A percentile compares a stretch with the other conserved stretches of the same genome.
Evolutionary conservation across 2,888 invertebrate species (phyloP).

Genomic region (Drosophila nr. perissopoda): DNA sequence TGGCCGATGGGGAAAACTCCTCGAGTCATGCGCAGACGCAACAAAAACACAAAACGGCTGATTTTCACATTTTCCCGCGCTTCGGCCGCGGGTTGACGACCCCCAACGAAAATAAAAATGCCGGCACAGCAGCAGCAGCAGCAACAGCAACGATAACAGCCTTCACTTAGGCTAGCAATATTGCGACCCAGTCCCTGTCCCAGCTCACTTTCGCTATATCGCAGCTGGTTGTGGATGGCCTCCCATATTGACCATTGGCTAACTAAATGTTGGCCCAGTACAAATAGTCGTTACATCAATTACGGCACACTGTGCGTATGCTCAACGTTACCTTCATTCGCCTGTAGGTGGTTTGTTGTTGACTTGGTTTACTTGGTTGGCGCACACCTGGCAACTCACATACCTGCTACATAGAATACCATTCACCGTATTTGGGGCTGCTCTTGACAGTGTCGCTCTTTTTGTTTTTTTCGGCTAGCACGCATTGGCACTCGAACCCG

Average conservation of each 20-base stretch:
- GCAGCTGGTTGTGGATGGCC: neutral
- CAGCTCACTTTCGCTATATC: slow-evolving; percentile 53
- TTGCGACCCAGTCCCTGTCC: slow-evolving; percentile 32
- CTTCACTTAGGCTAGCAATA: slow-evolving; percentile 4
- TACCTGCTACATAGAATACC: slow-evolving; percentile 27
- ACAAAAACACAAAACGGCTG: slow-evolving; percentile 77
- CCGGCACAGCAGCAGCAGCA: slow-evolving; percentile 41
- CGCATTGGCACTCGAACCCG: slow-evolving; percentile 66
- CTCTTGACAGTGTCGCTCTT: slow-evolving; percentile 31
- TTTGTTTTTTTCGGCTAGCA: slow-evolving; percentile 43
- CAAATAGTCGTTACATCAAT: slow-evolving; percentile 23
- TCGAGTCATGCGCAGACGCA: slow-evolving; percentile 70
- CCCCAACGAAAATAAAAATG: slow-evolving; percentile 59
- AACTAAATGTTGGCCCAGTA: neutral
- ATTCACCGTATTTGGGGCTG: slow-evolving; percentile 54
- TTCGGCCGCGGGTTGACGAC: slow-evolving; percentile 73
- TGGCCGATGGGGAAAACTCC: slow-evolving; percentile 9
- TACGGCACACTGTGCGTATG: slow-evolving; percentile 61
- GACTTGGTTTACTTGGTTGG: slow-evolving; percentile 45
- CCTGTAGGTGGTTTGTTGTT: slow-evolving; percentile 28
- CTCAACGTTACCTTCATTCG: slow-evolving; percentile 39
- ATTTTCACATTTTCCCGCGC: slow-evolving; percentile 78
- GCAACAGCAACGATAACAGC: slow-evolving; percentile 19
- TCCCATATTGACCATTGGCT: slow-evolving; percentile 30
- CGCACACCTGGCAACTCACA: slow-evolving; percentile 44